phyloP scores from a whole-genome alignment of 2,888 invertebrate species.

The Sphaeridia pumilis region DNA sequence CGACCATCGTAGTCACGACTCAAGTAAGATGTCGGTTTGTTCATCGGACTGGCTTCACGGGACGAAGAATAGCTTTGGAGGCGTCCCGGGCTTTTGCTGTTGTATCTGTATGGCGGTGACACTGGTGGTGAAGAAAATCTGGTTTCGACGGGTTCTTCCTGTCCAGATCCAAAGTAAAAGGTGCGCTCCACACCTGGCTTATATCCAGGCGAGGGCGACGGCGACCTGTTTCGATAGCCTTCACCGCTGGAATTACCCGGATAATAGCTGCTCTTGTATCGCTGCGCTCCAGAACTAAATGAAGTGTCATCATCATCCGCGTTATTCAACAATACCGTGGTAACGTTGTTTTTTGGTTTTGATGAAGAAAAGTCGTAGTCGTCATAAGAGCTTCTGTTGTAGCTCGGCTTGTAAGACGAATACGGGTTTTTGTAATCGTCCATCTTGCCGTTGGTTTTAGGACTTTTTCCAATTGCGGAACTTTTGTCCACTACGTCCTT shows the following conservation, averaged over 20 bases:
- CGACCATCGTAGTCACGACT: conserved; percentile 19
- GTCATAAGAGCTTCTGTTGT: conserved; percentile 9
- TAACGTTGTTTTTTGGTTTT: conserved; percentile 21
- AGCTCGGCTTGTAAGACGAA: conserved; percentile 3
- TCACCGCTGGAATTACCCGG: neutral
- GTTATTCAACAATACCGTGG: conserved; percentile 22
- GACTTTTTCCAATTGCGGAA: conserved; percentile 35
- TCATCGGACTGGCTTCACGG: conserved; percentile 16
- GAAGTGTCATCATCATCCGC: conserved; percentile 20
- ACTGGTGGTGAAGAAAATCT: neutral
- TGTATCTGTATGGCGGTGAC: conserved; percentile 5
- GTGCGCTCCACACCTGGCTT: conserved; percentile 8
- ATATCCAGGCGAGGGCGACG: conserved; percentile 11
- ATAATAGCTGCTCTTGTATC: neutral
- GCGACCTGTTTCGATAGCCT: conserved; percentile 9
- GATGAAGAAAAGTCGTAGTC: conserved; percentile 13
- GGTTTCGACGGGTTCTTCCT: neutral
- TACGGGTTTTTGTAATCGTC: conserved; percentile 4
- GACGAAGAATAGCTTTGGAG: conserved; percentile 9
- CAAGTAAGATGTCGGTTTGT: conserved; percentile 14
- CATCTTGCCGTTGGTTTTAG: conserved; percentile 45
- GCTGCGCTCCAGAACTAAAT: conserved; percentile 1
- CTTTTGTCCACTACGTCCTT: neutral
- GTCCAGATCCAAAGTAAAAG: conserved; percentile 12
- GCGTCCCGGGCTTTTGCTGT: conserved; percentile 5